phyloP scores from a whole-genome alignment of 2,888 invertebrate genomes.

The Rhimphoctona megacephalus region DNA sequence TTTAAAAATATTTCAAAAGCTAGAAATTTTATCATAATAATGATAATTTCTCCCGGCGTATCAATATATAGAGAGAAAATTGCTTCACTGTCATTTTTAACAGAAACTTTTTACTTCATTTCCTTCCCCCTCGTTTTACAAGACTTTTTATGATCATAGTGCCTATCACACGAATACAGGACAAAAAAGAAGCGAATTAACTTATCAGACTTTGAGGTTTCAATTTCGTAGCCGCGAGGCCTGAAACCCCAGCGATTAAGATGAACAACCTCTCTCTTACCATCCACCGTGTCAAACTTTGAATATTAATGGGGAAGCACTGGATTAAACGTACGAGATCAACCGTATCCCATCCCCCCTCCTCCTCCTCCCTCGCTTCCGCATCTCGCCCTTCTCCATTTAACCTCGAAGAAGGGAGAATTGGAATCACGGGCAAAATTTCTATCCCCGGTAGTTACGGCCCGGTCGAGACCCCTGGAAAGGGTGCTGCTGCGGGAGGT shows the following conservation, averaged over 20 bases:
- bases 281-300: conserved; percentile 63
- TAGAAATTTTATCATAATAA: no score
- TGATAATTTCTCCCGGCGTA: neutral
- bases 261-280: conserved; percentile 48
- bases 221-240: conserved; percentile 59
- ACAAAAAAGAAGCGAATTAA: conserved; percentile 44
- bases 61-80: neutral
- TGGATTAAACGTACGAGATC: conserved; percentile 63
- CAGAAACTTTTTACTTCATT: neutral
- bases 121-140: neutral
- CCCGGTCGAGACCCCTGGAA: conserved; percentile 35
- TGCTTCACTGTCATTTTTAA: neutral
- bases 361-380: neutral
- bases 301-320: conserved; percentile 67
- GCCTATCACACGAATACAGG: neutral
- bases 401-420: neutral
- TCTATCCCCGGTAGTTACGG: conserved; percentile 57
- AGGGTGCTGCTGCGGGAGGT: neutral
- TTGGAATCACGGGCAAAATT: conserved; percentile 52
- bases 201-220: conserved; percentile 58
- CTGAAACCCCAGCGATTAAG: conserved; percentile 61
- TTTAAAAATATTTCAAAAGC: no score
- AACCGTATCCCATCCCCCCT: neutral
- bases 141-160: neutral
- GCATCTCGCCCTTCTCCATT: conserved; percentile 1